Base-by-base conservation (phyloP, 2,113 vertebrate genomes). In the Rostratula benghalensis region DNA sequence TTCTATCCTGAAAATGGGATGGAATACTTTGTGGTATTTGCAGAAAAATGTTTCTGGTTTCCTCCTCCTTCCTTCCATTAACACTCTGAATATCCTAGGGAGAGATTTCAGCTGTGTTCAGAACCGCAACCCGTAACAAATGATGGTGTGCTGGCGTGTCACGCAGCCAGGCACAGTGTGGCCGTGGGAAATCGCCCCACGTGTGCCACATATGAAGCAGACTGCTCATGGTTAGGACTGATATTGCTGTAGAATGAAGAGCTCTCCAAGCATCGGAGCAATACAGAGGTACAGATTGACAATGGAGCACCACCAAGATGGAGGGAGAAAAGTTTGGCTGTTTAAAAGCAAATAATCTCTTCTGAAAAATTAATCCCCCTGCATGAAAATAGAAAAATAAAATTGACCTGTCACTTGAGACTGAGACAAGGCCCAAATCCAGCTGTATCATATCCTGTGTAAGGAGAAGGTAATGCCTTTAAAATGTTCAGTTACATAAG, bases 111-210 rank as follows among this genome's bases (percentile, higher is more conserved):
- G 35, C 46, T 73, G 24, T 56, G 39, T 69, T 86, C 27, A 80
- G 87, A 81, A 43, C 31, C 33, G 53, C 64, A 82, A 0, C 11
- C 28, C 7, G 4, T 56, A 51, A 79, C 21, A 35, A 85, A 53
- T 3, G 31, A 25, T 10, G 23, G 19, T 0, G 1, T 50, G 46
- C 23, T 86, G 71, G 22, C 48, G 45, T 41, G 50, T 69, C 59
- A 24, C 3, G 5, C 37, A 77, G 37, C 23, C 68, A 48, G 64
- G 80, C 37, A 7, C 28, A 33, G 19, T 23, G 35, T 69, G 56
- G 37, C 45, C 20, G 4, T 1, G 17, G 67, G 51, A 46, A 76
- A 56, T 56, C 0, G 2, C 20, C 24, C 64, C 30, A 9, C 2
- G 3, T 35, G 33, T 83, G 65, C 48, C 77, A 43, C 2, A 8